These are phyloP conservation scores for Limnothrissa miodon DNA, from an alignment of 2,113 vertebrate genomes.

Conservation along the genomic window DNA sequence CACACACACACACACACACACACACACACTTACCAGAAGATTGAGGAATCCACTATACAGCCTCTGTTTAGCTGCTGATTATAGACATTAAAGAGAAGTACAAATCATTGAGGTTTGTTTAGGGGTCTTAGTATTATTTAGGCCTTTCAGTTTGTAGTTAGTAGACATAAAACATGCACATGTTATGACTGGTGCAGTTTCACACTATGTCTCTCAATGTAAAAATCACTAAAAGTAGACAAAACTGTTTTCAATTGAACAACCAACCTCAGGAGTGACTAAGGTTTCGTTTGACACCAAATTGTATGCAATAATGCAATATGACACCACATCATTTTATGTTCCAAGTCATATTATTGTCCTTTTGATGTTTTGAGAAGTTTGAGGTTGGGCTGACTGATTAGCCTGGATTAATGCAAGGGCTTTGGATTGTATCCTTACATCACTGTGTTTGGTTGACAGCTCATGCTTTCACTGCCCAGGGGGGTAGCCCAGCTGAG, in stretches of 20 bases:
- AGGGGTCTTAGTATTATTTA: conserved; percentile 16
- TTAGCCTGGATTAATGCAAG: conserved; percentile 23
- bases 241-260: neutral
- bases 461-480: conserved; percentile 14
- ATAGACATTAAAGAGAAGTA: conserved; percentile 60
- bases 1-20: conserved; percentile 21
- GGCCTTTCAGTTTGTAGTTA: conserved; percentile 16
- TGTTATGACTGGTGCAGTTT: conserved; percentile 25
- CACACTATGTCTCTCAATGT: neutral
- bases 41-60: conserved; percentile 51
- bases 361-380: conserved; percentile 21
- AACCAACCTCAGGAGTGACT: neutral
- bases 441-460: conserved; percentile 35
- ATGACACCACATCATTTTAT: neutral
- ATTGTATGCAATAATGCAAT: neutral
- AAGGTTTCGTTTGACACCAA: neutral
- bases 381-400: conserved; percentile 23
- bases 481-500: conserved; percentile 1
- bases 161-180: neutral
- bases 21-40: conserved; percentile 53
- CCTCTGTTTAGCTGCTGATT: conserved; percentile 57
- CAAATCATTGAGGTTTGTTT: conserved; percentile 54
- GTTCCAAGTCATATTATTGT: neutral
- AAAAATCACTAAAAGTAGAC: neutral
- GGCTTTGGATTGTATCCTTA: conserved; percentile 20